Evolutionary conservation across 2,888 invertebrate species (phyloP).

Genomic region (Villa cingulata): DNA sequence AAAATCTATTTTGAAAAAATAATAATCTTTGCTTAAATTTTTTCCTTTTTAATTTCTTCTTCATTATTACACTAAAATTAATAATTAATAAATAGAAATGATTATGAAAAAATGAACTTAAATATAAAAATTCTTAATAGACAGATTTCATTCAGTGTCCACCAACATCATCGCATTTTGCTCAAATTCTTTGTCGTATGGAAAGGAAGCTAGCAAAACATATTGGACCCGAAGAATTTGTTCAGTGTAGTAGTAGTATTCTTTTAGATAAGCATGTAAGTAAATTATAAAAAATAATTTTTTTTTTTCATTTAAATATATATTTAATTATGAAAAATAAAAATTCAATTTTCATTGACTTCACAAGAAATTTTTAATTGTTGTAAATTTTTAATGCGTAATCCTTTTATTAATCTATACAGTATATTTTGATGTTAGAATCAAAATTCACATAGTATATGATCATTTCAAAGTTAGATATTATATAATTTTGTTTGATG

Average conservation of each 20-base stretch:
- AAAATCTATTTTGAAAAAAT: slow-evolving; percentile 3
- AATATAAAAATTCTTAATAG: slow-evolving; percentile 13
- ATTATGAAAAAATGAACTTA: not conserved
- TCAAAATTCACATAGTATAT: too few relatives aligned
- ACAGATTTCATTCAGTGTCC: slow-evolving; percentile 26
- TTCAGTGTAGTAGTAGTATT: slow-evolving; percentile 35
- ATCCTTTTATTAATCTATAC: too few relatives aligned
- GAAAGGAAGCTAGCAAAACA: slow-evolving; percentile 36
- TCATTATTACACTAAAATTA: too few relatives aligned
- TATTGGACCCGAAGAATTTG: slow-evolving; percentile 35
- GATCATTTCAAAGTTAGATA: too few relatives aligned
- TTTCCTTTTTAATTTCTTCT: not conserved
- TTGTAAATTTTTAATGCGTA: too few relatives aligned
- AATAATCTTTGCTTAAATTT: not conserved
- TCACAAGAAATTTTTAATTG: too few relatives aligned
- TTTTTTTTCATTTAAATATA: too few relatives aligned
- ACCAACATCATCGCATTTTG: slow-evolving; percentile 33
- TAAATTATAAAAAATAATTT: not conserved
- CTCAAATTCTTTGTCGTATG: slow-evolving; percentile 34
- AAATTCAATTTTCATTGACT: too few relatives aligned
- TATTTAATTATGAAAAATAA: too few relatives aligned
- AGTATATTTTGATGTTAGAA: too few relatives aligned
- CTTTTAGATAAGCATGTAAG: slow-evolving; percentile 32
- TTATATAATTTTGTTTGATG: too few relatives aligned
- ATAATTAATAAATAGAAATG: not conserved